phyloP scores from a whole-genome alignment of 1,140 invertebrate genomes.

The Drosophila nebulosa region DNA sequence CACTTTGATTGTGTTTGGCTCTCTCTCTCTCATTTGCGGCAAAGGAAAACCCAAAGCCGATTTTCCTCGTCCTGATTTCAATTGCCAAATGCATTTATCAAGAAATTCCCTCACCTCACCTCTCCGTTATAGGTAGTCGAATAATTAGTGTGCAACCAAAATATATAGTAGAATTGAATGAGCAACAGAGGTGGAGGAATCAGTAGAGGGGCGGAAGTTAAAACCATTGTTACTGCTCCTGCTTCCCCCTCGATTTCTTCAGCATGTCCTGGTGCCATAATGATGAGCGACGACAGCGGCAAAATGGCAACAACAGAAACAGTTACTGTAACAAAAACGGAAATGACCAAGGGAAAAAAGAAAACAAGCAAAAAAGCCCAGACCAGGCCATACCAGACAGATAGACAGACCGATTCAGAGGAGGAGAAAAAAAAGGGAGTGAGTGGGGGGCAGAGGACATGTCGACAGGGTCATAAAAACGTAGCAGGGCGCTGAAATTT shows the following conservation, averaged over 20 bases:
- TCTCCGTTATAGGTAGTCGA: constrained; percentile 46
- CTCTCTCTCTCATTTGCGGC: constrained; percentile 5
- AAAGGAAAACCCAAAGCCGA: constrained; percentile 58
- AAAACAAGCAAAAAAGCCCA: constrained; percentile 39
- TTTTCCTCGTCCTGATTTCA: constrained; percentile 27
- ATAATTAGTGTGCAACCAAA: constrained; percentile 55
- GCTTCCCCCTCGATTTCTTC: constrained; percentile 18
- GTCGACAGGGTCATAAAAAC: constrained; percentile 53
- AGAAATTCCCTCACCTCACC: constrained; percentile 8
- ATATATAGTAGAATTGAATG: constrained; percentile 16
- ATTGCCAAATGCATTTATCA: constrained; percentile 55
- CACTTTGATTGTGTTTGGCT: constrained; percentile 62
- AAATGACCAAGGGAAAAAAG: constrained; percentile 72
- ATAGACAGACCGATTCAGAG: constrained; percentile 2
- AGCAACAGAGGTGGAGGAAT: too few relatives aligned
- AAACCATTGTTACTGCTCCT: constrained; percentile 25
- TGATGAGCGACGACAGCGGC: constrained; percentile 70
- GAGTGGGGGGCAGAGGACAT: constrained; percentile 9
- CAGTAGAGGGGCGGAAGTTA: too few relatives aligned
- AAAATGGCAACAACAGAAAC: constrained; percentile 45
- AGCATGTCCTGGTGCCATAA: neutral
- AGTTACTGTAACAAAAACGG: constrained; percentile 56
- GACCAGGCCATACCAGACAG: neutral
- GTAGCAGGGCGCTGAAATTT: constrained; percentile 35
- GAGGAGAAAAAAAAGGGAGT: neutral